Evolutionary conservation across 2,888 invertebrate genomes (phyloP).

Genomic region (Ditylenchus weischeri): DNA sequence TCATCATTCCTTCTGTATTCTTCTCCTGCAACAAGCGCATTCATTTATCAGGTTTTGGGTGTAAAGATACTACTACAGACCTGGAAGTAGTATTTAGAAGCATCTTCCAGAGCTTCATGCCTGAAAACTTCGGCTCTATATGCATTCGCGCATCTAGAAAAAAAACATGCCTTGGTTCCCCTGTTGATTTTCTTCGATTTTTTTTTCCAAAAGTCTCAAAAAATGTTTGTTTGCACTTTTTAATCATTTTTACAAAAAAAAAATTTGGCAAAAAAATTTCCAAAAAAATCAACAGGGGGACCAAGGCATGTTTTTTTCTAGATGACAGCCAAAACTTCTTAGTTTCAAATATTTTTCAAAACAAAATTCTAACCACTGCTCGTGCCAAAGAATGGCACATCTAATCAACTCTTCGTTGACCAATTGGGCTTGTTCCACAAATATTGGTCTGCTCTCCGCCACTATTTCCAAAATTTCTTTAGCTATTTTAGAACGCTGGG

Average conservation of each 20-base stretch:
- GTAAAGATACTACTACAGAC: conserved; percentile 59
- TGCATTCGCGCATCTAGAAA: too few relatives aligned
- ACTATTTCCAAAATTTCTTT: conserved; percentile 89
- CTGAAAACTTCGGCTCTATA: too few relatives aligned
- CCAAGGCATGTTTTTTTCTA: too few relatives aligned
- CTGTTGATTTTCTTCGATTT: too few relatives aligned
- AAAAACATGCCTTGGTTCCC: too few relatives aligned
- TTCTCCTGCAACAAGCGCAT: conserved; percentile 85
- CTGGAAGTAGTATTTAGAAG: conserved; percentile 76
- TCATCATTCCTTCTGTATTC: conserved; percentile 93
- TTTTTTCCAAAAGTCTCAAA: too few relatives aligned
- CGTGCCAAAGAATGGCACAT: conserved; percentile 81
- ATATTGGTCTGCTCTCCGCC: conserved; percentile 84
- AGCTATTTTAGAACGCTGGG: conserved; percentile 80
- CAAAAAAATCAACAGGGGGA: too few relatives aligned
- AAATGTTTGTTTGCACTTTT: too few relatives aligned
- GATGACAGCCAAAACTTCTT: too few relatives aligned
- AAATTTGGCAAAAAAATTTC: too few relatives aligned
- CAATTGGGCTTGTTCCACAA: conserved; percentile 81
- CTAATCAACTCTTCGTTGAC: conserved; percentile 83
- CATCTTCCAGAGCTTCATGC: conserved; percentile 78
- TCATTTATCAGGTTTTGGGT: neutral
- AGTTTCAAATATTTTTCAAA: too few relatives aligned
- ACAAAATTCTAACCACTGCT: conserved; percentile 70
- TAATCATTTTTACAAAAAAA: too few relatives aligned